Percentiles rank a stretch among this genome's conserved stretches.
phyloP scores from a whole-genome alignment of 2,888 invertebrate genomes.

The Acrobasis repandana region DNA sequence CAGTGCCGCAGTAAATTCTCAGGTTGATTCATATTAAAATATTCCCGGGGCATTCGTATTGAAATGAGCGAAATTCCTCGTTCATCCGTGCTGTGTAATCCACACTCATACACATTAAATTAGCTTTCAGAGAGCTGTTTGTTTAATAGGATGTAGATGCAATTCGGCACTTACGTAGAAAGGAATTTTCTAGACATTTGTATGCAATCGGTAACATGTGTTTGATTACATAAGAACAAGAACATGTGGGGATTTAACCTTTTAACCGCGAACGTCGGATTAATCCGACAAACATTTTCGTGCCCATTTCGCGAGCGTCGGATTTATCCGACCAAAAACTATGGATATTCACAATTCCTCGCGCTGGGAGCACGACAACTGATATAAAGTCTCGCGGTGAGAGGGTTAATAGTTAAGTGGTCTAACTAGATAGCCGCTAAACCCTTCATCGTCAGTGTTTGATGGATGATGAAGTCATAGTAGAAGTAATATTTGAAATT shows the following conservation, averaged over 20 bases:
- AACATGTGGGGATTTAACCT: not conserved
- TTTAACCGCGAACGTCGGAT: too few relatives aligned
- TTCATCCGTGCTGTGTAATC: conserved; percentile 6
- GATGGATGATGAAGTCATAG: too few relatives aligned
- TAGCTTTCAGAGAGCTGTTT: conserved; percentile 9
- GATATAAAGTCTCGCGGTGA: too few relatives aligned
- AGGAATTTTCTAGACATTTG: conserved; percentile 24
- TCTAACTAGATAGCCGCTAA: too few relatives aligned
- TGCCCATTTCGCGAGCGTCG: too few relatives aligned
- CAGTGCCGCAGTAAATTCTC: not conserved
- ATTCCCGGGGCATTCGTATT: conserved; percentile 14
- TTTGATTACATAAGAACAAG: not conserved
- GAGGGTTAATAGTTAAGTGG: too few relatives aligned
- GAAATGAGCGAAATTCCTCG: conserved; percentile 18
- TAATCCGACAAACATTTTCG: too few relatives aligned
- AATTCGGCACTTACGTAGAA: conserved; percentile 22
- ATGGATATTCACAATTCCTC: too few relatives aligned
- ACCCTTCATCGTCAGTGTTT: too few relatives aligned
- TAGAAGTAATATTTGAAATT: too few relatives aligned
- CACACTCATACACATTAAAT: not conserved
- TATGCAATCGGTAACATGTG: not conserved
- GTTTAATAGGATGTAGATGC: conserved; percentile 18
- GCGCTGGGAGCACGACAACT: too few relatives aligned
- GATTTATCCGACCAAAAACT: too few relatives aligned
- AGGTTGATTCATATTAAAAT: conserved; percentile 13